A percentile compares a stretch with the other conserved stretches of the same genome.
Conservation (phyloP, 1,140 invertebrate genomes). For the Dolichoris vasculosae region DNA sequence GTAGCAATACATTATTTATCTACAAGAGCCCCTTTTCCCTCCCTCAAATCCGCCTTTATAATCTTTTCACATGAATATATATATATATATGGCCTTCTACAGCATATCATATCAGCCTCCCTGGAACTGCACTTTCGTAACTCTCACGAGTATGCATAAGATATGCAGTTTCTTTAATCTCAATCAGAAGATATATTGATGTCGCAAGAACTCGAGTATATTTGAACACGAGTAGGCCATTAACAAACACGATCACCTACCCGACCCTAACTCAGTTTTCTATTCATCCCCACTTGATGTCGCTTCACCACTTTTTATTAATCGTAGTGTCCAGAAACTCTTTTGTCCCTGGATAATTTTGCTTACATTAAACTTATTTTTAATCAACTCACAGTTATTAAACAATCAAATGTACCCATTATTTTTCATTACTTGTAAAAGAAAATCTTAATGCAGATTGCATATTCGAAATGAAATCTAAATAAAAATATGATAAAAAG, state of each 20-base stretch:
- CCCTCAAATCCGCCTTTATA: neutral
- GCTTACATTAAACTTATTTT: neutral
- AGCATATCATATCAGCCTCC: neutral
- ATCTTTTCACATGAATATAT: neutral
- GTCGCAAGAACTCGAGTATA: conserved; percentile 63
- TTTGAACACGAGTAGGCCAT: conserved; percentile 72
- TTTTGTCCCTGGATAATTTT: neutral
- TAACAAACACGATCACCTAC: conserved; percentile 72
- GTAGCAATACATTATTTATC: neutral
- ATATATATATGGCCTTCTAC: neutral
- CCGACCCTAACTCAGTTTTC: conserved; percentile 56
- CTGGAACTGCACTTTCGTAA: conserved; percentile 57
- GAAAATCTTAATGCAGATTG: neutral
- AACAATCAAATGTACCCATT: neutral
- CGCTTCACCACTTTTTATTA: conserved; percentile 22
- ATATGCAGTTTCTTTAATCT: conserved; percentile 71
- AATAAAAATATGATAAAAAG: too few species aligned
- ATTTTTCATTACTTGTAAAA: neutral
- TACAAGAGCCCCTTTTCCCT: neutral
- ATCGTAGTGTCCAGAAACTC: neutral
- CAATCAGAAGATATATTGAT: conserved; percentile 72
- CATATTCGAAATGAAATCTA: too few species aligned
- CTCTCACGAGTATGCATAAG: conserved; percentile 58
- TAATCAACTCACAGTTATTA: neutral
- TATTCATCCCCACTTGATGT: conserved; percentile 18